phyloP scores from a whole-genome alignment of 2,888 invertebrate genomes.

The Idaea aversata region DNA sequence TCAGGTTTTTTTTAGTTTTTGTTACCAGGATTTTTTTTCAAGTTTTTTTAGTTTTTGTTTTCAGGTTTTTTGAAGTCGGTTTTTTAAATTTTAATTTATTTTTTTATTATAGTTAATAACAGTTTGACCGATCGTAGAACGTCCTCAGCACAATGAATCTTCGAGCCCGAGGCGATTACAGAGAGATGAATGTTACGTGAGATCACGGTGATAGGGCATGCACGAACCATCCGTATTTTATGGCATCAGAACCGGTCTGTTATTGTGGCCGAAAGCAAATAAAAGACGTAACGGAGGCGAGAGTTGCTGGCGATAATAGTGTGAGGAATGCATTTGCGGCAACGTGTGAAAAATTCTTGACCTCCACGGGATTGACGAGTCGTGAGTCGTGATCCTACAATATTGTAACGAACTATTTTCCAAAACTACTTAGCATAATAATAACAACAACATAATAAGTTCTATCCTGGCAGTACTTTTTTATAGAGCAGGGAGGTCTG shows the following conservation, averaged over 20 bases:
- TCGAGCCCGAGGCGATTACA: conserved; percentile 63
- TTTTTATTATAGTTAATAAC: no score
- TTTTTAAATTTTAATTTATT: no score
- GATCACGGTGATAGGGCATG: conserved; percentile 59
- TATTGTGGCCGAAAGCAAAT: conserved; percentile 60
- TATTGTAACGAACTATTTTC: background rate
- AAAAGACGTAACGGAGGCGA: conserved; percentile 66
- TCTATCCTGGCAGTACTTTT: no score
- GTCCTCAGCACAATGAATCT: conserved; percentile 65
- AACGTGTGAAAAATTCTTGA: conserved; percentile 42
- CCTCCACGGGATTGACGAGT: conserved; percentile 32
- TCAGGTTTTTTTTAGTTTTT: no score
- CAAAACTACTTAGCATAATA: no score
- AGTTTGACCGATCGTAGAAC: conserved; percentile 55
- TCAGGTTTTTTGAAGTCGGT: no score
- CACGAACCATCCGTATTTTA: conserved; percentile 53
- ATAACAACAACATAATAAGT: no score
- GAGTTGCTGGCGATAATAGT: conserved; percentile 56
- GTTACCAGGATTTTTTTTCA: no score
- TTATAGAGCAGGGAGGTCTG: no score
- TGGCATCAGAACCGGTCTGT: conserved; percentile 55
- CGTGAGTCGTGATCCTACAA: conserved; percentile 32
- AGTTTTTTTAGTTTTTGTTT: no score
- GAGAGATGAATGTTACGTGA: conserved; percentile 60
- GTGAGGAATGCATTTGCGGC: conserved; percentile 57